These are phyloP conservation scores for Gephyroberyx darwinii DNA, from an alignment of 2,797 vertebrate genomes.

Conservation along the genomic window DNA sequence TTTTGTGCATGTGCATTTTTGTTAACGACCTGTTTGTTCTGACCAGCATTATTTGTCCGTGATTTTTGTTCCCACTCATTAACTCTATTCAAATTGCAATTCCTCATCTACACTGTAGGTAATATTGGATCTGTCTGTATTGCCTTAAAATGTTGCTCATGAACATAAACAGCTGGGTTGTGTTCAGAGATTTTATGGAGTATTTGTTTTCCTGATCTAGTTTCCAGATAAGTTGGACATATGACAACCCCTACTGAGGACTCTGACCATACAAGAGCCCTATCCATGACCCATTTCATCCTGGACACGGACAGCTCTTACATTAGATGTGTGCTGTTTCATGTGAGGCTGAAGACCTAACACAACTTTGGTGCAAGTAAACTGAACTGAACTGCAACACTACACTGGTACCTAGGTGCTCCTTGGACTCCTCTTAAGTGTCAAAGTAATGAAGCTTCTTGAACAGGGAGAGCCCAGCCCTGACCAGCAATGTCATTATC, in stretches of 20 bases:
- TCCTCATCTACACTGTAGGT: neutral
- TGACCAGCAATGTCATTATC: slow-evolving; percentile 70
- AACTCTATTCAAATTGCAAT: neutral
- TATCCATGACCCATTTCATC: slow-evolving; percentile 45
- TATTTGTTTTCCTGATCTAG: slow-evolving; percentile 16
- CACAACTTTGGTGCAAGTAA: slow-evolving; percentile 24
- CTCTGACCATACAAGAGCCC: slow-evolving; percentile 27
- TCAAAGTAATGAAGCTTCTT: slow-evolving; percentile 73
- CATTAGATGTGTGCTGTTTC: slow-evolving; percentile 36
- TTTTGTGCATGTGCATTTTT: neutral
- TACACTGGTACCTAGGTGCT: slow-evolving; percentile 16
- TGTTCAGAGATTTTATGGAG: neutral
- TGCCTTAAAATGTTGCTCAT: neutral
- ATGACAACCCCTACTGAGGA: slow-evolving; percentile 40
- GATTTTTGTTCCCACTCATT: neutral
- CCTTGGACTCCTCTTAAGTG: slow-evolving; percentile 50
- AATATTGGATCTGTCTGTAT: neutral
- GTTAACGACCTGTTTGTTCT: neutral
- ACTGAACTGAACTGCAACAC: slow-evolving; percentile 27
- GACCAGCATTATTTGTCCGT: neutral
- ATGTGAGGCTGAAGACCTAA: slow-evolving; percentile 53
- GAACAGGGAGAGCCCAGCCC: slow-evolving; percentile 69
- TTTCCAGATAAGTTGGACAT: slow-evolving; percentile 54
- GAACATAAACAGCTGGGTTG: neutral
- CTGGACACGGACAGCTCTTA: slow-evolving; percentile 31